Percentiles rank a stretch among this genome's conserved stretches.
phyloP scores from a whole-genome alignment of 2,113 vertebrate species.

The Oreocharis arfaki region DNA sequence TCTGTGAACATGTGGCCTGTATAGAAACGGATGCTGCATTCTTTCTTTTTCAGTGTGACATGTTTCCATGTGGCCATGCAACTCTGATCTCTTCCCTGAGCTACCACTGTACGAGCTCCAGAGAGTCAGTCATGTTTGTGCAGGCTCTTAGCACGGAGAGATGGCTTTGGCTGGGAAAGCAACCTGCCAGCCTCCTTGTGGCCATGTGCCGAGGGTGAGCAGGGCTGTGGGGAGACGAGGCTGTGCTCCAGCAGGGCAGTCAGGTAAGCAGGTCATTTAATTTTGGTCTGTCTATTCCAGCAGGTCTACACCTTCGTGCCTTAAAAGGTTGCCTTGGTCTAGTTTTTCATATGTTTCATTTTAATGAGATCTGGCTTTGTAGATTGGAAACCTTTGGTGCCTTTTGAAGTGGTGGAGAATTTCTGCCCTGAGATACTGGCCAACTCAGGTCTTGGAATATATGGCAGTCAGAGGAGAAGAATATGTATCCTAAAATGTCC shows the following conservation, averaged over 20 bases:
- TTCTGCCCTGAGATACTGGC: background rate
- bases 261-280: background rate
- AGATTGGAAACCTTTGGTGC: background rate
- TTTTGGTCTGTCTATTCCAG: background rate
- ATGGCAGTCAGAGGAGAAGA: background rate
- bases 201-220: background rate
- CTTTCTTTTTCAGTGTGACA: background rate
- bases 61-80: background rate
- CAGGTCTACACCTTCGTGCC: background rate
- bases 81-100: background rate
- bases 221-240: background rate
- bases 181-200: rapidly evolving
- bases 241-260: background rate
- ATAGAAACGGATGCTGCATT: background rate
- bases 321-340: background rate
- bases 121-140: background rate
- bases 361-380: background rate
- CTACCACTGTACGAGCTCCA: background rate
- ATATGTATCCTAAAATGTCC: background rate
- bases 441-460: background rate
- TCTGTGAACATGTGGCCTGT: background rate
- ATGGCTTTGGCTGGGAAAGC: background rate
- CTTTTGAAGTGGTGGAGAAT: background rate
- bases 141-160: background rate
- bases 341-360: background rate